Percentiles rank a stretch among this genome's conserved stretches.
Conservation (phyloP, 2,797 vertebrate species). For the Ammospiza maritima region DNA sequence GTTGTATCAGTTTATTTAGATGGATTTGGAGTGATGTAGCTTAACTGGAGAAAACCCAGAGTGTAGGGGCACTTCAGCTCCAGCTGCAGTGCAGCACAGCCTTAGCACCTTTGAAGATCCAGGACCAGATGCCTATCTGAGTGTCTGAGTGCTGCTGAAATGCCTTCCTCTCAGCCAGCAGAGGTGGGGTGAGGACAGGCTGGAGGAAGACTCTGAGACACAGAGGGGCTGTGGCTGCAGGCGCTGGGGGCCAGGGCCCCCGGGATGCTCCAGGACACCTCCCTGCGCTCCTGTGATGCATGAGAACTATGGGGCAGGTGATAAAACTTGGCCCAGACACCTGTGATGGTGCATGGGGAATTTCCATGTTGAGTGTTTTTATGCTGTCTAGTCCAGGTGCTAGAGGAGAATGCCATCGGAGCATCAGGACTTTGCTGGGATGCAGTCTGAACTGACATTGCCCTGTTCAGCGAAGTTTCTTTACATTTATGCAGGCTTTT, state of each 20-base stretch:
- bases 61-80: neutral
- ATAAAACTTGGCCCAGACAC: neutral
- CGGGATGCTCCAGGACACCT: neutral
- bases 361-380: neutral
- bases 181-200: neutral
- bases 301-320: neutral
- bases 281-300: neutral
- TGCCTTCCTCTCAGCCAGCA: neutral
- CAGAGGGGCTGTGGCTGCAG: neutral
- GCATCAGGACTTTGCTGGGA: neutral
- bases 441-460: neutral
- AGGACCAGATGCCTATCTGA: neutral
- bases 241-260: neutral
- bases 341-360: neutral
- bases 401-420: neutral
- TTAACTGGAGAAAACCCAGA: slow-evolving; percentile 37
- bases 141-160: neutral
- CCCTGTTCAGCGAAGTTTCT: neutral
- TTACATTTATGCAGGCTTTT: neutral
- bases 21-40: slow-evolving; percentile 36
- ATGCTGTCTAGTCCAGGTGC: neutral
- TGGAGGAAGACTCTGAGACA: neutral
- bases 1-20: slow-evolving; percentile 53
- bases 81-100: neutral
- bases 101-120: neutral